These are phyloP conservation scores for Pantherophis guttatus DNA, from an alignment of 2,113 vertebrate genomes.

Conservation along the genomic window DNA sequence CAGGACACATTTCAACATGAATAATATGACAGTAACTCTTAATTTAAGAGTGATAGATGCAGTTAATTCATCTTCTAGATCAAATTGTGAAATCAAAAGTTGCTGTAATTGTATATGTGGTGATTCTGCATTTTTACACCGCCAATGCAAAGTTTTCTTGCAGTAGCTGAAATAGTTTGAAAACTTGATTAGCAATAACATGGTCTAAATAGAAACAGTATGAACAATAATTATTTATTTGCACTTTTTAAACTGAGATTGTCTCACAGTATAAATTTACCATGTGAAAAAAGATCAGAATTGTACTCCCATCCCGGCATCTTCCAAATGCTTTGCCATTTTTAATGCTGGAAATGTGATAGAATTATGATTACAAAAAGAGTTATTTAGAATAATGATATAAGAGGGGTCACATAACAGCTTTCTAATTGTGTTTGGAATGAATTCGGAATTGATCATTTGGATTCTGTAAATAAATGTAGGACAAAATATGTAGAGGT, in stretches of 20 bases:
- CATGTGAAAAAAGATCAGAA: neutral
- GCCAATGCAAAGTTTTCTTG: neutral
- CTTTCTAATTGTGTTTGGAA: neutral
- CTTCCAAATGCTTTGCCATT: neutral
- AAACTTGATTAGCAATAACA: neutral
- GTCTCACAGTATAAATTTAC: neutral
- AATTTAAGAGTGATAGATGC: neutral
- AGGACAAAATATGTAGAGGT: neutral
- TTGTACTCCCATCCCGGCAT: neutral
- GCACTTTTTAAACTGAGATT: neutral
- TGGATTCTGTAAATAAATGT: neutral
- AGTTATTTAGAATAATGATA: neutral
- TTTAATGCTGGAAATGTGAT: neutral
- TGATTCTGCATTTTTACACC: neutral
- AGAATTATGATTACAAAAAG: neutral
- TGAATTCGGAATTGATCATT: neutral
- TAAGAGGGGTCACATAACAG: neutral
- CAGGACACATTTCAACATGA: neutral
- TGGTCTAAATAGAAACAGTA: neutral
- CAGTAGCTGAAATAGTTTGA: neutral
- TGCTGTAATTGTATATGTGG: neutral
- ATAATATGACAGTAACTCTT: neutral
- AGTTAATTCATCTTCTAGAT: neutral
- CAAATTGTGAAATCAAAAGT: neutral
- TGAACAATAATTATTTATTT: neutral